A percentile compares a stretch with the other conserved stretches of the same genome.
Evolutionary conservation across 2,113 vertebrate species (phyloP).

Genomic region (Osmerus mordax): DNA sequence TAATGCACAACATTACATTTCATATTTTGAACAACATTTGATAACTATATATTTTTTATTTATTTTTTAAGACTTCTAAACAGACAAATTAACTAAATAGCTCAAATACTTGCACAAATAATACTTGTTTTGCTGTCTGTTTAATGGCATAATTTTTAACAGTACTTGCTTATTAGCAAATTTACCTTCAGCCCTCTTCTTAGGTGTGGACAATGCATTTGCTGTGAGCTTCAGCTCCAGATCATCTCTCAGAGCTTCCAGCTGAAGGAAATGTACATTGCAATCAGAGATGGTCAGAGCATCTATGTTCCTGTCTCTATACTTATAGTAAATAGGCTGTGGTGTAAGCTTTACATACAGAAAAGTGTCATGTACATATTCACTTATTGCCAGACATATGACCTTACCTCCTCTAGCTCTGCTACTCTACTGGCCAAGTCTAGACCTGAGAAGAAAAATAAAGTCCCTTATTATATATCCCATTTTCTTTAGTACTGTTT

Average conservation of each 20-base stretch:
- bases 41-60: no score
- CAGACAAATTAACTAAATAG: no score
- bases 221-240: slow-evolving; percentile 59
- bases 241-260: slow-evolving; percentile 57
- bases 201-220: slow-evolving; percentile 45
- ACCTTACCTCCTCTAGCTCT: slow-evolving; percentile 66
- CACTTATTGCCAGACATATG: neutral
- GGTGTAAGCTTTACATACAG: neutral
- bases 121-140: neutral
- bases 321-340: neutral
- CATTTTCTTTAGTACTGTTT: neutral
- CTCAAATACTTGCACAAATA: neutral
- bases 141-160: neutral
- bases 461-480: neutral
- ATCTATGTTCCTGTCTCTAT: neutral
- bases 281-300: slow-evolving; percentile 3
- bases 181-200: slow-evolving; percentile 68
- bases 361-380: neutral
- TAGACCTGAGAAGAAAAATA: slow-evolving; percentile 45
- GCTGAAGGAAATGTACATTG: slow-evolving; percentile 47
- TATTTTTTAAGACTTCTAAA: no score
- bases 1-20: neutral
- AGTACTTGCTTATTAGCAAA: neutral
- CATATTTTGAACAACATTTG: no score
- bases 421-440: slow-evolving; percentile 57